Percentiles rank a stretch among this genome's conserved stretches.
Conservation (phyloP, 2,888 invertebrate genomes). For the Dasysyrphus albostriatus region DNA sequence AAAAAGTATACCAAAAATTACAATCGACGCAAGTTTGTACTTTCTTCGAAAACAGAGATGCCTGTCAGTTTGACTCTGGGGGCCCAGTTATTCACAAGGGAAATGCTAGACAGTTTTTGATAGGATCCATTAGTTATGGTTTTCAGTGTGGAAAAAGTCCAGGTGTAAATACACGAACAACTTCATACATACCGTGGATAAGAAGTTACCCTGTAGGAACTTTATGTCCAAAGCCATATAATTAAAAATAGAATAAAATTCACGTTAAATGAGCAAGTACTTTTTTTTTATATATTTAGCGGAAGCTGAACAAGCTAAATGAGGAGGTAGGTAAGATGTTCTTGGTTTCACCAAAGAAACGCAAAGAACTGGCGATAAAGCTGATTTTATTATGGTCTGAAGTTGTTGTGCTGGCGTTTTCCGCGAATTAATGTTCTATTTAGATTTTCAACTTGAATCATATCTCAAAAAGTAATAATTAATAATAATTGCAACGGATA, state of each 20-base stretch:
- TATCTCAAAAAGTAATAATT: too few relatives aligned
- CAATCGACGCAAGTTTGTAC: slow-evolving; percentile 82
- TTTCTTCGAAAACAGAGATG: slow-evolving; percentile 82
- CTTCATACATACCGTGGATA: slow-evolving; percentile 86
- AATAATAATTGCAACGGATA: too few relatives aligned
- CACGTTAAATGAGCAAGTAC: background rate
- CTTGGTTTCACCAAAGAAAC: too few relatives aligned
- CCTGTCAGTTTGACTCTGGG: slow-evolving; percentile 85
- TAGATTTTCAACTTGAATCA: too few relatives aligned
- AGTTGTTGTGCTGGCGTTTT: too few relatives aligned
- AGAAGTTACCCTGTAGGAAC: slow-evolving; percentile 75
- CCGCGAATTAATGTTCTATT: too few relatives aligned
- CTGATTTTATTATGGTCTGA: too few relatives aligned
- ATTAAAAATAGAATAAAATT: slow-evolving; percentile 17
- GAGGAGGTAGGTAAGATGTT: too few relatives aligned
- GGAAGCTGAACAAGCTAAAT: too few relatives aligned
- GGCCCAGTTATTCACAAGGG: slow-evolving; percentile 85
- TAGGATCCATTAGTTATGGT: slow-evolving; percentile 86
- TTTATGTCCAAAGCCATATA: slow-evolving; percentile 60
- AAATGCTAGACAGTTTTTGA: slow-evolving; percentile 81
- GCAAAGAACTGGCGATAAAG: too few relatives aligned
- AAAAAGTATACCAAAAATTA: slow-evolving; percentile 14
- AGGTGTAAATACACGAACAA: slow-evolving; percentile 86
- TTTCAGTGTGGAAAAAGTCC: slow-evolving; percentile 84
- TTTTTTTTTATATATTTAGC: background rate